Evolutionary conservation across 2,113 vertebrate genomes (phyloP).

Genomic region (Proteles cristata): DNA sequence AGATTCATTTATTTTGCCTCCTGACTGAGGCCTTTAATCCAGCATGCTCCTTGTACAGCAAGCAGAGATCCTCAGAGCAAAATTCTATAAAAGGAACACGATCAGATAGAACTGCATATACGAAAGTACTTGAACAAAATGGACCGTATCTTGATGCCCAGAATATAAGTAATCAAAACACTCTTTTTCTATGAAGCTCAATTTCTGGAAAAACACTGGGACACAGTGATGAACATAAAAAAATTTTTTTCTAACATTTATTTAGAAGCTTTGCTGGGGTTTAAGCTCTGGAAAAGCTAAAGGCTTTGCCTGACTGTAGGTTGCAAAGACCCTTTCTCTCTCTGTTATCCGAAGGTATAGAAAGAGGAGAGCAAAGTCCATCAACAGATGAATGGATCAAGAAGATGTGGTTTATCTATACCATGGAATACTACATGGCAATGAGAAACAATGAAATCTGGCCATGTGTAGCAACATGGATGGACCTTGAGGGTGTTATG

Average conservation of each 20-base stretch:
- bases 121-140: constrained; percentile 64
- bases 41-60: constrained; percentile 48
- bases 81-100: constrained; percentile 6
- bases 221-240: neutral
- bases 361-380: neutral
- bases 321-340: neutral
- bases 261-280: neutral
- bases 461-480: too few relatives aligned
- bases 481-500: too few relatives aligned
- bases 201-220: constrained; percentile 29
- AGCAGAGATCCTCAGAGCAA: constrained; percentile 56
- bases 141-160: neutral
- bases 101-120: constrained; percentile 47
- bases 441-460: too few relatives aligned
- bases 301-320: neutral
- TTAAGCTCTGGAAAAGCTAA: neutral
- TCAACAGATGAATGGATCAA: too few relatives aligned
- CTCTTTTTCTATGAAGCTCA: constrained; percentile 35
- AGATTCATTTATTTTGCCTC: constrained; percentile 36
- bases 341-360: neutral
- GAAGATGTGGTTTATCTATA: too few relatives aligned
- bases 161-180: constrained; percentile 52
- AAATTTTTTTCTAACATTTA: neutral
- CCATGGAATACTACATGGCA: too few relatives aligned
- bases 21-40: constrained; percentile 62